Evolutionary conservation across 2,888 invertebrate species (phyloP).

Genomic region (Cheiracanthium punctorium): DNA sequence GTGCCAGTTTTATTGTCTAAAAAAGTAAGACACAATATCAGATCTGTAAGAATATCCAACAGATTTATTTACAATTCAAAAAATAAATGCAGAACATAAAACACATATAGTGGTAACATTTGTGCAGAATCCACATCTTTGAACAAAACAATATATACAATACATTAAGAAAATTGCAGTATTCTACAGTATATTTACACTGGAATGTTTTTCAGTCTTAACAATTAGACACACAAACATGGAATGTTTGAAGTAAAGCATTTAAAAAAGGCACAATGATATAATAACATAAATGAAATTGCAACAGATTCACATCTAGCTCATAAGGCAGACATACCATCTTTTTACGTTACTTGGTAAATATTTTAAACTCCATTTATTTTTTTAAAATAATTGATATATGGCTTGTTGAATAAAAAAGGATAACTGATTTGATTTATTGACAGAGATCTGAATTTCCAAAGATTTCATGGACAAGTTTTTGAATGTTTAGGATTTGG

Average conservation of each 20-base stretch:
- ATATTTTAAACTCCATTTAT: too few relatives aligned
- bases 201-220: conserved; percentile 62
- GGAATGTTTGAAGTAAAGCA: conserved; percentile 50
- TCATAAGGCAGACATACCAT: conserved; percentile 26
- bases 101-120: conserved; percentile 32
- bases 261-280: conserved; percentile 41
- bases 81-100: conserved; percentile 57
- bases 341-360: too few relatives aligned
- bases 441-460: too few relatives aligned
- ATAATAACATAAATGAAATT: conserved; percentile 20
- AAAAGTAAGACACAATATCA: too few relatives aligned
- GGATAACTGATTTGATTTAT: too few relatives aligned
- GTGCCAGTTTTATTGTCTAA: too few relatives aligned
- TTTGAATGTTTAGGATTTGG: too few relatives aligned
- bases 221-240: conserved; percentile 37
- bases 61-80: conserved; percentile 64
- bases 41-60: conserved; percentile 38
- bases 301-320: conserved; percentile 22
- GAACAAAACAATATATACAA: conserved; percentile 49
- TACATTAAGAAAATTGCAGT: conserved; percentile 18
- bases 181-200: conserved; percentile 53
- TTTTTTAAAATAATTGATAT: too few relatives aligned
- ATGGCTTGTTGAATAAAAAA: too few relatives aligned
- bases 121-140: conserved; percentile 31
- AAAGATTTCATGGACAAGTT: too few relatives aligned